Conservation (phyloP, 2,797 vertebrate genomes). For the Ctenopoma kingsleyae region DNA sequence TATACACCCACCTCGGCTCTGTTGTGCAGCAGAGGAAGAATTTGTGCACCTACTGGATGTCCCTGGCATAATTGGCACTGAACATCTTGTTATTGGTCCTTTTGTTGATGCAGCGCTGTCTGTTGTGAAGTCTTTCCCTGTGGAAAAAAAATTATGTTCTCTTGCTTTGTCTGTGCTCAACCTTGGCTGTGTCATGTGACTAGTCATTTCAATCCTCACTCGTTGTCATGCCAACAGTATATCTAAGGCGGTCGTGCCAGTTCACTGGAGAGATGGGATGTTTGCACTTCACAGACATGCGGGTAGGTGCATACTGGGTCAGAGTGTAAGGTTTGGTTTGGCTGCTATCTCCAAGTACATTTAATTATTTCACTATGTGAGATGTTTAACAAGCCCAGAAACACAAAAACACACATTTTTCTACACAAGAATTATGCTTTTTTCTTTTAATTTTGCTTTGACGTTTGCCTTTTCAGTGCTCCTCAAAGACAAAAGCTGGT, state of each 20-base stretch:
- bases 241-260: constrained; percentile 62
- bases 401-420: too few species aligned
- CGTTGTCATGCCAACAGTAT: constrained; percentile 85
- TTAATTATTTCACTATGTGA: background rate
- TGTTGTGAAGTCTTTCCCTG: constrained; percentile 49
- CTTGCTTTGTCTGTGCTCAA: constrained; percentile 70
- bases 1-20: constrained; percentile 48
- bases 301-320: constrained; percentile 50
- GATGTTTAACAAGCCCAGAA: too few species aligned
- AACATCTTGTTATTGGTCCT: constrained; percentile 61
- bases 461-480: background rate
- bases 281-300: constrained; percentile 58
- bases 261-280: constrained; percentile 59
- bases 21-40: constrained; percentile 39
- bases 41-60: constrained; percentile 55
- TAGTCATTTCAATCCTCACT: constrained; percentile 69
- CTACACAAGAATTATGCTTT: too few species aligned
- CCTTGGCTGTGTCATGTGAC: constrained; percentile 77
- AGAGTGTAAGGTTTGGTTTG: constrained; percentile 9
- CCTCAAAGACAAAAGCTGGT: too few species aligned
- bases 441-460: background rate
- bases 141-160: constrained; percentile 58
- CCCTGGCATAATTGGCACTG: constrained; percentile 66
- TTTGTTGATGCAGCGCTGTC: constrained; percentile 21
- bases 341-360: background rate